These are phyloP conservation scores for Chloroclysta siterata DNA, from an alignment of 2,888 invertebrate species.

Conservation along the genomic window DNA sequence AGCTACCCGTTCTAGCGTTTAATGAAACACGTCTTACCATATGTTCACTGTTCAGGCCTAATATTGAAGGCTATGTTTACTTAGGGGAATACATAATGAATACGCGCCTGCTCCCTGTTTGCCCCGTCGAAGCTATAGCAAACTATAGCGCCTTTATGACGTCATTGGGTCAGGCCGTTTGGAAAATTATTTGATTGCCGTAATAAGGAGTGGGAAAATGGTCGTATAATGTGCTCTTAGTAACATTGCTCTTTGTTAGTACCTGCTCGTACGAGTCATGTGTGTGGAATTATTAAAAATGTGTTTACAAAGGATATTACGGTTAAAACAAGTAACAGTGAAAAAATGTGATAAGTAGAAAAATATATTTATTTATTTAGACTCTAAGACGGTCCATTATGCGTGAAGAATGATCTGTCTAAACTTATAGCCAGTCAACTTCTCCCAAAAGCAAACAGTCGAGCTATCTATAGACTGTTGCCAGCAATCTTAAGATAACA, in stretches of 20 bases:
- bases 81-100: conserved; percentile 64
- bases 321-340: too few relatives aligned
- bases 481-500: too few relatives aligned
- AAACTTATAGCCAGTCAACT: too few relatives aligned
- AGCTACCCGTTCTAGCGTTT: conserved; percentile 50
- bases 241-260: background rate
- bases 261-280: background rate
- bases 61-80: conserved; percentile 64
- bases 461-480: too few relatives aligned
- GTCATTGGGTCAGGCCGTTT: conserved; percentile 35
- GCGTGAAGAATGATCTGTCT: too few relatives aligned
- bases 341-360: too few relatives aligned
- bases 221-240: background rate
- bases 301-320: too few relatives aligned
- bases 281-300: too few relatives aligned
- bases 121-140: conserved; percentile 38
- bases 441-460: too few relatives aligned
- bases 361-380: too few relatives aligned
- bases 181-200: conserved; percentile 37
- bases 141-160: conserved; percentile 38
- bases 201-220: conserved; percentile 27
- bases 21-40: conserved; percentile 66
- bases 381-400: too few relatives aligned
- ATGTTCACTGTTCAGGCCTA: conserved; percentile 53
- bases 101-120: conserved; percentile 44